Evolutionary conservation across 2,797 vertebrate genomes (phyloP).

Genomic region (Hydrolagus colliei): DNA sequence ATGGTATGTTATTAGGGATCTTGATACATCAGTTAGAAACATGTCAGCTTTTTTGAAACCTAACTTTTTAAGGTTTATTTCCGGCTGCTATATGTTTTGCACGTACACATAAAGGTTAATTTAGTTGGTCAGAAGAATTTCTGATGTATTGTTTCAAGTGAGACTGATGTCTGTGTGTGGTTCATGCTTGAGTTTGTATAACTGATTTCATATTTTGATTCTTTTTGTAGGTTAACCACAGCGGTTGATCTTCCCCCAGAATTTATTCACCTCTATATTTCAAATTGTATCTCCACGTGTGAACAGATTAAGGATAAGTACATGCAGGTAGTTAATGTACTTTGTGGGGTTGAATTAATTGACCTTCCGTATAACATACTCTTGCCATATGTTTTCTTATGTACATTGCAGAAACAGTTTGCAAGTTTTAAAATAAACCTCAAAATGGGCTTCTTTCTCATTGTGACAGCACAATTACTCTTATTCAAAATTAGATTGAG

Average conservation of each 20-base stretch:
- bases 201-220: constrained; percentile 34
- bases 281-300: constrained; percentile 97
- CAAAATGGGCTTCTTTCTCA: no score
- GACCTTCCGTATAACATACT: not conserved
- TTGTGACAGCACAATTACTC: no score
- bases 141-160: not conserved
- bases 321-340: constrained; percentile 76
- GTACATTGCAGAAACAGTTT: not conserved
- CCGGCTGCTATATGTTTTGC: no score
- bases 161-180: not conserved
- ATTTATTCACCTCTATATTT: constrained; percentile 98
- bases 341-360: not conserved
- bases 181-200: not conserved
- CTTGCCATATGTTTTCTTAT: no score
- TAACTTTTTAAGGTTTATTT: no score
- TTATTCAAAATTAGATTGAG: no score
- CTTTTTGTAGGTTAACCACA: constrained; percentile 75
- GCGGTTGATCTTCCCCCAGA: constrained; percentile 95
- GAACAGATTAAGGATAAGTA: constrained; percentile 99
- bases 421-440: no score
- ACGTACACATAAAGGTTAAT: no score
- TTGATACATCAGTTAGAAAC: no score
- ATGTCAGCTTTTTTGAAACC: no score
- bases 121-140: not conserved
- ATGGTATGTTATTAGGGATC: no score